Evolutionary conservation across 1,140 invertebrate genomes (phyloP), one percentile per base, ranked within the genome.

Genomic region (Helicoverpa zea): DNA sequence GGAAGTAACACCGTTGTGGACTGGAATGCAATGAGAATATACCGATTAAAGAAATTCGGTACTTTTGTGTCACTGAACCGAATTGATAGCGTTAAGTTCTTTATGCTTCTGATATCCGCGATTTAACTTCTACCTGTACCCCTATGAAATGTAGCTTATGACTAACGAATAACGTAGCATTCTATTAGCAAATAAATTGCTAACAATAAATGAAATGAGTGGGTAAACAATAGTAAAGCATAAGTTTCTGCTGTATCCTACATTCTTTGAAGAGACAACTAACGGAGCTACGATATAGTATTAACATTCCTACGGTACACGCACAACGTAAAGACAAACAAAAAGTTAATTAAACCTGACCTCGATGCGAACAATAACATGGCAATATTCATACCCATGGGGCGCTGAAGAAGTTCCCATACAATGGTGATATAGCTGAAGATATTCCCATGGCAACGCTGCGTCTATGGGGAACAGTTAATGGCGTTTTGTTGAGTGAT

Each of bases 281-380:
- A 63, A 80, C 70, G 79, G 70, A 43, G 23, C 56, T 63, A 54
- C 9, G 23, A 73, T 18, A 14, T 35, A 56, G 47, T 14, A 58
- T 23, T 29, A 52, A 52, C 14, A 47, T 49, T 74, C 10, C 72
- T 18, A 75, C 30, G 35, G 43, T 51, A 59, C 72, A 80, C 83
- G 80, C 83, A 81, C 77, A 51, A 77, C 73, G n/a, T 59, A 76
- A 81, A 81, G 29, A 73, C 68, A 74, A 63, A 68, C 70, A 84
- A 84, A 81, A 84, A 82, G 43, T 63, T 82, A 84, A 84, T 84
- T 84, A 82, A 81, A 59, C 35, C 58, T 77, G 81, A 84, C 83
- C 83, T 47, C 66, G 64, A 77, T 82, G 64, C 63, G 59, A 80
- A 82, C 66, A 58, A 64, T 77, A 51, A 79, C 51, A 52, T 54